Conservation (phyloP, 2,113 vertebrate genomes). For the Calidris pygmaea region DNA sequence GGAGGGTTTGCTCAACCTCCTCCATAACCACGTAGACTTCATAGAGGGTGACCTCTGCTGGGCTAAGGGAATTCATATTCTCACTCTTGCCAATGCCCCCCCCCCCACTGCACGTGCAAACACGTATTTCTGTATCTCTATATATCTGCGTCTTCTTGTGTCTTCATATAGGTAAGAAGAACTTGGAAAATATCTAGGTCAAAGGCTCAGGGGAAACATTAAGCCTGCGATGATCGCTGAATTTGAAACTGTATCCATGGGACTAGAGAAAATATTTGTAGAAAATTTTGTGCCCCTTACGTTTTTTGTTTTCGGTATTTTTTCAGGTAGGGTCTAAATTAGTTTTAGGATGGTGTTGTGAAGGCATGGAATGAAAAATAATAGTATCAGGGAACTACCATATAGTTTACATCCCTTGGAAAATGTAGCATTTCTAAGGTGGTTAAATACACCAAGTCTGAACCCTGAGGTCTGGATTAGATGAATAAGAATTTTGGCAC, state of each 20-base stretch:
- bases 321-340: neutral
- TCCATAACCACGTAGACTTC: neutral
- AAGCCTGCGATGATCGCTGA: neutral
- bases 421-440: neutral
- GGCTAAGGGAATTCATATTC: neutral
- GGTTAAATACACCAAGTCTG: neutral
- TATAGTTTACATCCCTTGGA: neutral
- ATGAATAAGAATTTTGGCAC: neutral
- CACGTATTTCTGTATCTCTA: neutral
- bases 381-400: neutral
- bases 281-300: neutral
- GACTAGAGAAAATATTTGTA: neutral
- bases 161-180: neutral
- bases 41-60: neutral
- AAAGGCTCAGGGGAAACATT: neutral
- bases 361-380: neutral
- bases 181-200: neutral
- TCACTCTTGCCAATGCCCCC: neutral
- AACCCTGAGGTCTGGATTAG: neutral
- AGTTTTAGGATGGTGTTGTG: neutral
- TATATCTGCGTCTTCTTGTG: neutral
- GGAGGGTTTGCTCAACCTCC: neutral
- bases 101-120: neutral
- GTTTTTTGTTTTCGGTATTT: neutral
- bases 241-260: neutral